Evolutionary conservation across 2,888 invertebrate species (phyloP).

Genomic region (Tubulanus polymorphus): DNA sequence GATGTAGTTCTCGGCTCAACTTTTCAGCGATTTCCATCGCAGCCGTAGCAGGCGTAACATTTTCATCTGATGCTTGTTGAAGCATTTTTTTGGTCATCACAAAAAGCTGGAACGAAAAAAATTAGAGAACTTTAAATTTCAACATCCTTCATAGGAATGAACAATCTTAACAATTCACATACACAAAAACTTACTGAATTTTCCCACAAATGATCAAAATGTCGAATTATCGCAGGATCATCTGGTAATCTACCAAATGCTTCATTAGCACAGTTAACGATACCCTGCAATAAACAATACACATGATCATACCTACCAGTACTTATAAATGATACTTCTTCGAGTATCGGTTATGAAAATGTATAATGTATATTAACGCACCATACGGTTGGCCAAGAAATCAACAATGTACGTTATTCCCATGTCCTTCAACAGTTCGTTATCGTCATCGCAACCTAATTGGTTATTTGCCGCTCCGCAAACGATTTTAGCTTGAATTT

Average conservation of each 20-base stretch:
- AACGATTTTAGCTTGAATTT: conserved; percentile 31
- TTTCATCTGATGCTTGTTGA: conserved; percentile 22
- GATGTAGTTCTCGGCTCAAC: conserved; percentile 23
- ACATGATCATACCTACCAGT: neutral
- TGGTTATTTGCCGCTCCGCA: conserved; percentile 36
- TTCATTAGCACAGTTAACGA: conserved; percentile 22
- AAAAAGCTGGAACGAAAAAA: conserved; percentile 22
- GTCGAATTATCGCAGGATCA: conserved; percentile 29
- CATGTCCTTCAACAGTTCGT: conserved; percentile 22
- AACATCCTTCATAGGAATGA: neutral
- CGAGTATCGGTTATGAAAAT: too few species aligned
- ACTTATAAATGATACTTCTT: neutral
- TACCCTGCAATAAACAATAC: conserved; percentile 16
- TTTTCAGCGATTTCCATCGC: conserved; percentile 27
- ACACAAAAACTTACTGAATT: conserved; percentile 28
- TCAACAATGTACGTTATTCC: conserved; percentile 31
- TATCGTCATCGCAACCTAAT: conserved; percentile 23
- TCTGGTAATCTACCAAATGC: conserved; percentile 26
- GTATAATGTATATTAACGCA: conserved; percentile 8
- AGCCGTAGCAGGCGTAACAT: conserved; percentile 26
- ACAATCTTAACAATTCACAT: neutral
- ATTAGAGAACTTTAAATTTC: neutral
- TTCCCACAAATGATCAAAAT: conserved; percentile 33
- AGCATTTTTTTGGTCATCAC: conserved; percentile 27
- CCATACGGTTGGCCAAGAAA: conserved; percentile 38